A percentile compares a stretch with the other conserved stretches of the same genome.
Evolutionary conservation across 1,140 invertebrate genomes (phyloP).

Genomic region (Pemphigus obesinymphae): DNA sequence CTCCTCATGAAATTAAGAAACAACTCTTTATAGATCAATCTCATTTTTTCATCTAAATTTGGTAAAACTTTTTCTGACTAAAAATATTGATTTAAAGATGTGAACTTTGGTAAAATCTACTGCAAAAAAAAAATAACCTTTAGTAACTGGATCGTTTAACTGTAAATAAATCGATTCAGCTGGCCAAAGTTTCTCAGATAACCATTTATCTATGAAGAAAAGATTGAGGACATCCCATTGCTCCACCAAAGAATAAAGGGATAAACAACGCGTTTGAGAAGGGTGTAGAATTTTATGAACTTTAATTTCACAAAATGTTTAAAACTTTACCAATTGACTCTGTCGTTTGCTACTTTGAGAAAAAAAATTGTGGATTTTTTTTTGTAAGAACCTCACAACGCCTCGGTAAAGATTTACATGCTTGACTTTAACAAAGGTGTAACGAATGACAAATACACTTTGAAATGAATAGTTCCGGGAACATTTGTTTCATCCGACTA

Average conservation of each 20-base stretch:
- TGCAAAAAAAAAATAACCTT: not conserved
- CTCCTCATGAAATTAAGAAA: not conserved
- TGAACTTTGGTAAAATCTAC: not conserved
- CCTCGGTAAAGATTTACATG: not conserved
- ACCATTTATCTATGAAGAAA: not conserved
- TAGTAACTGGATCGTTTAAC: not conserved
- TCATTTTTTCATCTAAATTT: not conserved
- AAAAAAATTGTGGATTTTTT: not conserved
- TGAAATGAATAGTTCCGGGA: not conserved
- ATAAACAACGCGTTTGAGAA: not conserved
- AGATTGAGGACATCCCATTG: not conserved
- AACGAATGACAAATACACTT: conserved; percentile 45
- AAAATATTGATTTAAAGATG: not conserved
- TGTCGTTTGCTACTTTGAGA: not conserved
- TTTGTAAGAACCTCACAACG: not conserved
- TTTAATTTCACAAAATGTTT: not conserved
- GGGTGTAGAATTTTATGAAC: not conserved
- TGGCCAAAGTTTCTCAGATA: not conserved
- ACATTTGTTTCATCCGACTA: not conserved
- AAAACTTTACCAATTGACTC: not conserved
- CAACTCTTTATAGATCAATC: not conserved
- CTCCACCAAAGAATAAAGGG: not conserved
- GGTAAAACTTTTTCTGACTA: not conserved
- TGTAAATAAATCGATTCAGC: not conserved
- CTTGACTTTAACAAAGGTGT: conserved; percentile 39